Evolutionary conservation across 2,888 invertebrate genomes (phyloP).

Genomic region (Lepidonotus clava): DNA sequence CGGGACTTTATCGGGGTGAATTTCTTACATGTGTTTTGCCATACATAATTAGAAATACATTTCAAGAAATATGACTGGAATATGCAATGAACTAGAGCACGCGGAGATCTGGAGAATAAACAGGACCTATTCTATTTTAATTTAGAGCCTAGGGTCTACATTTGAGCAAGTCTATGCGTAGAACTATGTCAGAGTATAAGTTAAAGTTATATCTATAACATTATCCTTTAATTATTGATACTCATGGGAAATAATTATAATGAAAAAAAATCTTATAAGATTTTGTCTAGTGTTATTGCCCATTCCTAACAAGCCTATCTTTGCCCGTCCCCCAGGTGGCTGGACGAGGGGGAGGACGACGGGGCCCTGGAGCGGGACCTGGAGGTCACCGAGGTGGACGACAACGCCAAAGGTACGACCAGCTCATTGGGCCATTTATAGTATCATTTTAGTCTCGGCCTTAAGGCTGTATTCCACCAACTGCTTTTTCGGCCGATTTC

Average conservation of each 20-base stretch:
- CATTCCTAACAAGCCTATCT: not conserved
- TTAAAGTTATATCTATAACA: not conserved
- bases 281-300: not conserved
- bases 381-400: slow-evolving; percentile 70
- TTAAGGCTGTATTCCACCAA: too few relatives aligned
- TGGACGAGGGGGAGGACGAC: slow-evolving; percentile 80
- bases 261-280: not conserved
- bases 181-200: not conserved
- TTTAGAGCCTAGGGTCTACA: too few relatives aligned
- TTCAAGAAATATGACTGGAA: too few relatives aligned
- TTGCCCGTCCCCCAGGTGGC: slow-evolving; percentile 73
- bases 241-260: not conserved
- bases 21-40: too few relatives aligned
- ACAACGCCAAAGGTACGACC: not conserved
- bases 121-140: too few relatives aligned
- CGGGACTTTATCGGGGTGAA: too few relatives aligned
- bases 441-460: too few relatives aligned
- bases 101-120: too few relatives aligned
- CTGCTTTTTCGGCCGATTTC: too few relatives aligned
- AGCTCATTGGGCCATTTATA: not conserved
- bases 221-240: not conserved
- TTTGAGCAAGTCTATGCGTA: not conserved
- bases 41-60: too few relatives aligned
- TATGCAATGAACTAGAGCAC: too few relatives aligned
- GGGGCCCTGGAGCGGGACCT: slow-evolving; percentile 78